These are phyloP conservation scores for Cantharis flavilabris DNA, from an alignment of 2,888 invertebrate species.

Conservation along the genomic window DNA sequence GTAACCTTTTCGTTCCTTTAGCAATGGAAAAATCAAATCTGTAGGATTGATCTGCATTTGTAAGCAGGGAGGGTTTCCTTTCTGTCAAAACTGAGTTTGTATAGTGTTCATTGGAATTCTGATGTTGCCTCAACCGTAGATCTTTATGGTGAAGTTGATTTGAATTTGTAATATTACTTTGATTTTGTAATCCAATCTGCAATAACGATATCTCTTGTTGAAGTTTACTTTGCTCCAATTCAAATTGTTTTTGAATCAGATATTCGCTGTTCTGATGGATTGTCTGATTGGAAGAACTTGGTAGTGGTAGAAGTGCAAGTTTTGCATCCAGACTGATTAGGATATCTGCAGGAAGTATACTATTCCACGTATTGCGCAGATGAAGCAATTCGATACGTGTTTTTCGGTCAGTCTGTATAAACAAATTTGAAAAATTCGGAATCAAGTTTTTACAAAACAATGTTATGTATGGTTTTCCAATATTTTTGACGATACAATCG, in stretches of 20 bases:
- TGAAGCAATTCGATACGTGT: background rate
- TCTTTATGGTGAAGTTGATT: no score
- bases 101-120: no score
- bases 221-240: background rate
- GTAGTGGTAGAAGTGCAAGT: background rate
- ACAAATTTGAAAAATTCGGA: background rate
- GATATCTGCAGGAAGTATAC: background rate
- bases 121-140: no score
- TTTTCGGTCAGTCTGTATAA: background rate
- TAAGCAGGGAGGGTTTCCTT: no score
- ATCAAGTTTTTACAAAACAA: background rate
- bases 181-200: background rate
- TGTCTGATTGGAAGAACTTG: background rate
- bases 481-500: background rate
- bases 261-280: background rate
- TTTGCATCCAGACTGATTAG: background rate
- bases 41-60: no score
- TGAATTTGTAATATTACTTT: background rate
- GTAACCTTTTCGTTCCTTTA: background rate
- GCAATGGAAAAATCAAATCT: background rate
- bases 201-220: background rate
- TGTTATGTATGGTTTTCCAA: background rate
- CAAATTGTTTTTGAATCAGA: background rate
- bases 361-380: background rate
- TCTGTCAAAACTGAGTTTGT: no score